These are phyloP conservation scores for Lepus timidus DNA, from an alignment of 2,113 vertebrate species.

Conservation along the genomic window DNA sequence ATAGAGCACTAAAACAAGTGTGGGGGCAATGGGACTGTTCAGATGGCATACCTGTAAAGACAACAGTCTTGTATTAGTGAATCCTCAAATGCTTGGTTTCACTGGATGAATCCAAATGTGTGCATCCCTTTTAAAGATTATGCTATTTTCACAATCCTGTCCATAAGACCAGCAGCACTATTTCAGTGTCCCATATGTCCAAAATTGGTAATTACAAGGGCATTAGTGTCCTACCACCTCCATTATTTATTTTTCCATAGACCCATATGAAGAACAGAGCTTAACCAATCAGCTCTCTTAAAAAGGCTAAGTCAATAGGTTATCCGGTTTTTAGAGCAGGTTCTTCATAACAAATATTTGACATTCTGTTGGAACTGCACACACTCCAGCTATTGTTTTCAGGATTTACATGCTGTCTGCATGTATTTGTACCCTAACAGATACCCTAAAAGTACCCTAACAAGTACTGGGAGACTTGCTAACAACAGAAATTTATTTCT, in stretches of 20 bases:
- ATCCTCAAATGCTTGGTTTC: background rate
- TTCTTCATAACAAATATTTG: background rate
- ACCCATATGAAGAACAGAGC: background rate
- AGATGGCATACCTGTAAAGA: background rate
- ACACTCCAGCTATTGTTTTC: background rate
- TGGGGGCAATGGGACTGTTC: fast-evolving
- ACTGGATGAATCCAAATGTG: background rate
- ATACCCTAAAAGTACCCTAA: too few species aligned
- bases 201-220: background rate
- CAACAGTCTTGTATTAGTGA: background rate
- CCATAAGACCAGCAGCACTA: background rate
- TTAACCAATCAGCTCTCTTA: background rate
- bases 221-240: too few species aligned
- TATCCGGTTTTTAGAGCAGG: background rate
- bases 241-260: background rate
- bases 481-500: background rate
- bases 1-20: background rate
- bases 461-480: background rate
- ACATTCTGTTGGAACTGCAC: background rate
- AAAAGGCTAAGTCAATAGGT: background rate
- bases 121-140: background rate
- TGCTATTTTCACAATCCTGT: background rate
- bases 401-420: background rate
- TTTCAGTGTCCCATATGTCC: background rate
- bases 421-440: background rate